A percentile compares a stretch with the other conserved stretches of the same genome.
phyloP scores from a whole-genome alignment of 2,888 invertebrate genomes.

The Amiota minor region DNA sequence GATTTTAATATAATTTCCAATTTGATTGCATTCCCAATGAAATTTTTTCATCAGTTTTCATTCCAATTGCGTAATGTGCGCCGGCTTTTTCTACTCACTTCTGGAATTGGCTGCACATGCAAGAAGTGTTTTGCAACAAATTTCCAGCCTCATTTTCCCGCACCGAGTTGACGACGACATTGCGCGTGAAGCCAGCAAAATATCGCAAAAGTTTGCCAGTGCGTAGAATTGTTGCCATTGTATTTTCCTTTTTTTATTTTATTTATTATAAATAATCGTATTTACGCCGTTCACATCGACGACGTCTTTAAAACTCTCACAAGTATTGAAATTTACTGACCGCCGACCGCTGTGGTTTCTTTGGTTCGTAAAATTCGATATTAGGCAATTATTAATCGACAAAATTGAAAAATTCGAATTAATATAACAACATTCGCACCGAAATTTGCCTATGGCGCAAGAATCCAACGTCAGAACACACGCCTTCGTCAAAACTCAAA shows the following conservation, averaged over 20 bases:
- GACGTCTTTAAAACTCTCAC: no score
- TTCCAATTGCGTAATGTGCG: slow-evolving; percentile 16
- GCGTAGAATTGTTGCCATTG: slow-evolving; percentile 74
- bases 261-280: no score
- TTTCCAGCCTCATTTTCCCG: slow-evolving; percentile 78
- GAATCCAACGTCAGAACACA: no score
- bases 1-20: not conserved
- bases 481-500: no score
- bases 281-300: no score
- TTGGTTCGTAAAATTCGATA: no score
- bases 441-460: no score
- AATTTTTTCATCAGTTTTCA: not conserved
- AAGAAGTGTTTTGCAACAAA: slow-evolving; percentile 75
- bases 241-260: not conserved
- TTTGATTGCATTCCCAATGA: not conserved
- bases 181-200: slow-evolving; percentile 82
- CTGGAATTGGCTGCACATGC: slow-evolving; percentile 74
- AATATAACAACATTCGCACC: no score
- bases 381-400: no score
- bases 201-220: slow-evolving; percentile 84
- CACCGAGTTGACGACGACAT: slow-evolving; percentile 79
- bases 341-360: no score
- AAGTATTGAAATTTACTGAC: no score
- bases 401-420: no score
- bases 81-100: slow-evolving; percentile 20